Evolutionary conservation across 2,113 vertebrate genomes (phyloP).

Genomic region (Entomyzon cyanotis): DNA sequence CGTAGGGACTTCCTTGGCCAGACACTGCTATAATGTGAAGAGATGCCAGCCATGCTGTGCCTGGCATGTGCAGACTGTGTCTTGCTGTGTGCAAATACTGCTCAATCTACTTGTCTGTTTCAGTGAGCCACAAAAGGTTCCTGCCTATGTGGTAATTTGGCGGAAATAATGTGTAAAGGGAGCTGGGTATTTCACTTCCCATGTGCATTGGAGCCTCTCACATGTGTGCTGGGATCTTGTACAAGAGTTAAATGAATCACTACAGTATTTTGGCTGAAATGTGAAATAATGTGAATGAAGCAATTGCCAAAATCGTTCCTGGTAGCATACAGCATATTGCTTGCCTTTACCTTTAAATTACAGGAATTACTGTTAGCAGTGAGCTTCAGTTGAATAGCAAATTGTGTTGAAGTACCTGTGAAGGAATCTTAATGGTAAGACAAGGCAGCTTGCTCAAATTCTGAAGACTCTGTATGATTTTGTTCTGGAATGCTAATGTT

Average conservation of each 20-base stretch:
- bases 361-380: not conserved
- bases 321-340: not conserved
- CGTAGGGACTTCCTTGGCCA: not conserved
- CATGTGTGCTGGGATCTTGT: not conserved
- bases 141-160: not conserved
- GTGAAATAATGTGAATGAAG: conserved; percentile 57
- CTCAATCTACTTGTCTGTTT: not conserved
- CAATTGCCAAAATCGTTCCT: conserved; percentile 12
- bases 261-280: not conserved
- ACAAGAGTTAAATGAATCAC: not conserved
- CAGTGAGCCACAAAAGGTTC: not conserved
- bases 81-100: not conserved
- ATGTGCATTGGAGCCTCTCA: not conserved
- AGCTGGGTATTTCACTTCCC: not conserved
- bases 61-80: not conserved
- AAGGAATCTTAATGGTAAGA: not conserved
- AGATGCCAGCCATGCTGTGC: not conserved
- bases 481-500: conserved; percentile 28
- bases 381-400: not conserved
- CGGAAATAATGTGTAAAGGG: not conserved
- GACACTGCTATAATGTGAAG: not conserved
- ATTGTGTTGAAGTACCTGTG: not conserved
- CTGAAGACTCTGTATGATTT: not conserved
- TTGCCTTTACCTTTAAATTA: conserved; percentile 1
- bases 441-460: not conserved